phyloP scores from a whole-genome alignment of 2,797 vertebrate species.

The Allobates femoralis region DNA sequence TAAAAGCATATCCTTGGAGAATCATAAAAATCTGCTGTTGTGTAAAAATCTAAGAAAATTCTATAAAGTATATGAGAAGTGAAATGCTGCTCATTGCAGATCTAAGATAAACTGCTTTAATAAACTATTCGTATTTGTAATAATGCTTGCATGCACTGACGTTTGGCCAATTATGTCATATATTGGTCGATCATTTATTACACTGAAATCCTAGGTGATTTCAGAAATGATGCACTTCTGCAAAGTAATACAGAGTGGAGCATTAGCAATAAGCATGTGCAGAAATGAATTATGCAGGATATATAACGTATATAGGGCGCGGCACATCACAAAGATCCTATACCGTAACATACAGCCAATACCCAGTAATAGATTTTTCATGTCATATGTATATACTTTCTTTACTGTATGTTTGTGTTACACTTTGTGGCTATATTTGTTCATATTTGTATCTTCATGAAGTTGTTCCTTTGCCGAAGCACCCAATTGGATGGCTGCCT shows the following conservation, averaged over 20 bases:
- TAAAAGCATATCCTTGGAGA: conserved; percentile 46
- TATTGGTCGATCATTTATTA: conserved; percentile 47
- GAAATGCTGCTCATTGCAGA: conserved; percentile 40
- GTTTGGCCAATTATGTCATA: conserved; percentile 43
- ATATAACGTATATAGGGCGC: background rate
- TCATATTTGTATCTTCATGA: background rate
- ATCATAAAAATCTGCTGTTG: conserved; percentile 40
- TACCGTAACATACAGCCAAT: background rate
- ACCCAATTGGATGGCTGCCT: background rate
- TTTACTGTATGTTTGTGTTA: no score
- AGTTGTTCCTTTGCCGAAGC: background rate
- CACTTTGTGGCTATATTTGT: background rate
- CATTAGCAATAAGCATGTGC: background rate
- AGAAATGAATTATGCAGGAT: background rate
- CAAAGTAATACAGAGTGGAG: background rate
- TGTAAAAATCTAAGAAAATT: conserved; percentile 34
- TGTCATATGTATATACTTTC: background rate
- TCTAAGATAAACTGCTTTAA: conserved; percentile 60
- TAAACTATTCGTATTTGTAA: conserved; percentile 56
- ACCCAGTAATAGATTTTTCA: background rate
- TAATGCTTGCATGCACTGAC: conserved; percentile 27
- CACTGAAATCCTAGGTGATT: conserved; percentile 27
- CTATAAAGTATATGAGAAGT: conserved; percentile 10
- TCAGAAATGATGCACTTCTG: conserved; percentile 1
- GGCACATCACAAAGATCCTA: background rate